Evolutionary conservation across 1,140 invertebrate species (phyloP), one percentile per base, ranked within the genome.

Genomic region (Lethrus apterus): DNA sequence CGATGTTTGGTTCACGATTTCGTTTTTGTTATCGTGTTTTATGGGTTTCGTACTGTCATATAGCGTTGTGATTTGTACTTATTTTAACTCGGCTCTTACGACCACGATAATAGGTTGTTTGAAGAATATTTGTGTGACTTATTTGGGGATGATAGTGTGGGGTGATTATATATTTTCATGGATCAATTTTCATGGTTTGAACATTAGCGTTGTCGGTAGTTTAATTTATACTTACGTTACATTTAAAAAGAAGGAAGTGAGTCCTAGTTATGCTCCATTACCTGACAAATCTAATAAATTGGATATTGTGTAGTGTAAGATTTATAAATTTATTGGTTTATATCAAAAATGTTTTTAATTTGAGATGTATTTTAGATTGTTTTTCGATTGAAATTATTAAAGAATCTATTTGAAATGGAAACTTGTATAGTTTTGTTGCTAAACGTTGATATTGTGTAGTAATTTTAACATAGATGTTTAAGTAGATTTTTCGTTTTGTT

Each of bases 81-180:
- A 88, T 56, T 83, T 91, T 64, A 99, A 99, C 72, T 98, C 94
- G 43, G 93, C 96, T 11, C 71, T 99, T 24, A 99, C 96, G 0
- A 99, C 96, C 13, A 98, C 94, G 5, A 97, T 99, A 50, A 91
- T 99, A 52, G 96, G 96, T 1, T 97, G 92, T 61, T 72, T 97
- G n/a, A 97, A 97, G 67, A 92, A 92, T 67, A 88, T 92, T 49
- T 82, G 84, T 54, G 83, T 93, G 1, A 93, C 87, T 11, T 94
- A 90, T 71, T 76, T 94, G 61, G 95, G 95, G 18, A 98, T 99
- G 93, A 78, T 96, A 17, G 89, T 98, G 44, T 94, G 93, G 32
- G 94, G 93, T 9, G 95, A 99, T 70, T 99, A 98, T 68, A 80
- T 97, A 34, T 98, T 96, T 65, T 85, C 85, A 2, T 81, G 80